Evolutionary conservation across 2,888 invertebrate genomes (phyloP), one percentile per base, ranked within the genome.

Genomic region (Hyles lineata): DNA sequence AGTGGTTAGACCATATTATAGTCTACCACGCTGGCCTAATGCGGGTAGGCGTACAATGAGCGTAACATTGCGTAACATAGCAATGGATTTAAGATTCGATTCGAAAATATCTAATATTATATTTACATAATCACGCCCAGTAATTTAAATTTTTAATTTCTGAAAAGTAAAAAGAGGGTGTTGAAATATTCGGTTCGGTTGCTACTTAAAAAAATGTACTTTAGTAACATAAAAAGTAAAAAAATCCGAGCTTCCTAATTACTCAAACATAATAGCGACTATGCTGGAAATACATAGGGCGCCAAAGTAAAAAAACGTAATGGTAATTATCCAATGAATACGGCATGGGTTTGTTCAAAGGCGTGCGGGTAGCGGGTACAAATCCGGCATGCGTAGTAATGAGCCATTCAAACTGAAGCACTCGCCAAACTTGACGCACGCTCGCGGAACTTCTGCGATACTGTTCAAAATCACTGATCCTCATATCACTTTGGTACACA

Each of bases 321-420:
- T 23, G 50, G 23, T 67, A 67, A 50, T 67, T 67, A 67, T 67
- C 15, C 23, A 67, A 50, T 67, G 67, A 67, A 67, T 67, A 35
- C 55, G n/a, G 67, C 50, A 50, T 67, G 67, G 50, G 67, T 21
- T 55, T 67, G 67, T 67, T 67, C 67, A 67, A 67, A 67, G 67
- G 50, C 61, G 29, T 61, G 62, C 23, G 67, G 8, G 43, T 55
- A 43, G 43, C 43, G 43, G 50, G 15, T 67, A 23, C 67, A 67
- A 67, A 67, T 67, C 67, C 50, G 50, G 50, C 67, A 43, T 43
- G 63, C 63, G 67, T 67, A 23, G 67, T 67, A 67, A 67, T 67
- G 67, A 67, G 67, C 43, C 23, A 67, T 67, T 67, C 50, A 67
- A 55, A 50, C 11, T 50, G 15, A 17, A 50, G 17, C 23, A 67